phyloP scores from a whole-genome alignment of 2,888 invertebrate species.

The Luperina testacea region DNA sequence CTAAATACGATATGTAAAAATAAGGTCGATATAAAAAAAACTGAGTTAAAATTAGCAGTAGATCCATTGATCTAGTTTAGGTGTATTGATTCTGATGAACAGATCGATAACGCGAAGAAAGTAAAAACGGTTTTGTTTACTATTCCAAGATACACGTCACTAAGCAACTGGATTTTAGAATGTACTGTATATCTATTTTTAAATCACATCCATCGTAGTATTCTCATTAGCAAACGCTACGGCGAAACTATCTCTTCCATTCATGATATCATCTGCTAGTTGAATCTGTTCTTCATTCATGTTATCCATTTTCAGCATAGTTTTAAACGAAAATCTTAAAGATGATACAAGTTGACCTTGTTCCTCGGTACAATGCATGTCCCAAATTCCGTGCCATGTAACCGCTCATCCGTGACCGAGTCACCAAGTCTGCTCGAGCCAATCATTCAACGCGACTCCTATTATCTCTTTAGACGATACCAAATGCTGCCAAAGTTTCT shows the following conservation, averaged over 20 bases:
- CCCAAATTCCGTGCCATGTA: conserved; percentile 58
- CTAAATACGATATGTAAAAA: conserved; percentile 10
- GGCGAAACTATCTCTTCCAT: conserved; percentile 3
- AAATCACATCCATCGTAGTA: conserved; percentile 23
- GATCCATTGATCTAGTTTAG: conserved; percentile 24
- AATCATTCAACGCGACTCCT: conserved; percentile 55
- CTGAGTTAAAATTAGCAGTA: conserved; percentile 6
- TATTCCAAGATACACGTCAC: conserved; percentile 19
- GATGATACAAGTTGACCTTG: conserved; percentile 29
- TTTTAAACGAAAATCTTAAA: conserved; percentile 7
- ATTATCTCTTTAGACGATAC: conserved; percentile 40
- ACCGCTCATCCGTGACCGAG: conserved; percentile 52
- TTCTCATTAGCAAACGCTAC: background rate
- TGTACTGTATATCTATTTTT: conserved; percentile 31
- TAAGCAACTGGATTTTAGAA: conserved; percentile 19
- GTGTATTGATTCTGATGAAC: conserved; percentile 26
- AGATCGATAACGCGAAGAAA: conserved; percentile 16
- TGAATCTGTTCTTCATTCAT: background rate
- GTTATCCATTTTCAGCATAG: background rate
- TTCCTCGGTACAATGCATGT: conserved; percentile 50
- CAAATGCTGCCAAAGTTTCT: conserved; percentile 24
- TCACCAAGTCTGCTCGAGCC: conserved; percentile 51
- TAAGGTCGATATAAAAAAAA: conserved; percentile 11
- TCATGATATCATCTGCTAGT: conserved; percentile 2
- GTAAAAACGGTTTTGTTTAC: conserved; percentile 13